A percentile compares a stretch with the other conserved stretches of the same genome.
Evolutionary conservation across 2,113 vertebrate genomes (phyloP).

Genomic region (Narcine bancroftii): DNA sequence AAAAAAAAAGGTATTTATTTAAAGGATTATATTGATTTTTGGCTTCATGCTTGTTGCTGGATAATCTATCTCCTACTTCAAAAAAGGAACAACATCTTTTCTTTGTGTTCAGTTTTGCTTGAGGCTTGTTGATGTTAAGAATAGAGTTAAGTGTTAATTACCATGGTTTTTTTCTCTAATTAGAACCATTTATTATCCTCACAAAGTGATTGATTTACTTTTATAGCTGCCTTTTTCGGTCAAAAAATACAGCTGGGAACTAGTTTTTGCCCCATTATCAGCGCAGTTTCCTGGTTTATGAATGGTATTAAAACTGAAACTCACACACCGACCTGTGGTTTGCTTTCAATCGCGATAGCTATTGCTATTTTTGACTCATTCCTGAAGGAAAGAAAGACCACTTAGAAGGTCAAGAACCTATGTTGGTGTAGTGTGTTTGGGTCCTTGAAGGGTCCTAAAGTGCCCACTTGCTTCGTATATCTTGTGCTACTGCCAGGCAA

Average conservation of each 20-base stretch:
- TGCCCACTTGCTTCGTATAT: background rate
- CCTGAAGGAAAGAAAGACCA: background rate
- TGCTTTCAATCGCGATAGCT: too few species aligned
- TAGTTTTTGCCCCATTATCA: background rate
- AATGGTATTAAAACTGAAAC: background rate
- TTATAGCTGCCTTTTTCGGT: background rate
- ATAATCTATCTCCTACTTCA: background rate
- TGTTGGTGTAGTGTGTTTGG: background rate
- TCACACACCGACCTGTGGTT: too few species aligned
- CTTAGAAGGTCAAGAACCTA: background rate
- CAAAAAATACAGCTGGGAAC: background rate
- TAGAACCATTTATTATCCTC: background rate
- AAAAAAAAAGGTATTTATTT: background rate
- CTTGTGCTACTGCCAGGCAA: background rate
- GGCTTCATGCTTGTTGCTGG: background rate
- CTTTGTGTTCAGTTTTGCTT: background rate
- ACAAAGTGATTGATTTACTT: background rate
- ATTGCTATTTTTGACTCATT: background rate
- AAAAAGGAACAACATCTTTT: background rate
- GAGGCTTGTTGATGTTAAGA: background rate
- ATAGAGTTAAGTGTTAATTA: background rate
- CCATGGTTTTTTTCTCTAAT: background rate
- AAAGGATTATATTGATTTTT: background rate
- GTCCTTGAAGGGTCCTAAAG: background rate
- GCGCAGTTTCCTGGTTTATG: background rate